Conservation (phyloP, 2,888 invertebrate genomes). For the Tetranychus piercei region DNA sequence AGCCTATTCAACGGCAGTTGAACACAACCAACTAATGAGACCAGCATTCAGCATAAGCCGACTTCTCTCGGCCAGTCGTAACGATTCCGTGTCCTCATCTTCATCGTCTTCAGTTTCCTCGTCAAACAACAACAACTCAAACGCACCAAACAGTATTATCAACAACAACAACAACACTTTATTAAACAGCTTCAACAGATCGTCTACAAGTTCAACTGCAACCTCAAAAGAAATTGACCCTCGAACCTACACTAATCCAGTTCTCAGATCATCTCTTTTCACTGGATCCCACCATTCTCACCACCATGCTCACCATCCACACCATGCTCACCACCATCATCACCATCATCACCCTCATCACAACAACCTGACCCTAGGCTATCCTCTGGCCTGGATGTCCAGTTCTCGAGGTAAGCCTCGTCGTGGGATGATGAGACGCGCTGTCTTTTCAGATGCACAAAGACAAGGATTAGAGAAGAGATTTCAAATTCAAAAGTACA, state of each 20-base stretch:
- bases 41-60: background rate
- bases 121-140: background rate
- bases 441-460: slow-evolving; percentile 90
- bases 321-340: slow-evolving; percentile 8
- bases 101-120: background rate
- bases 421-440: slow-evolving; percentile 86
- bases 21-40: background rate
- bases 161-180: background rate
- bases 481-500: slow-evolving; percentile 93
- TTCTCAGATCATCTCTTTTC: slow-evolving; percentile 2
- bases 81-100: background rate
- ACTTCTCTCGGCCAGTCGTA: background rate
- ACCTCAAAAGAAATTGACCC: background rate
- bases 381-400: slow-evolving; percentile 52
- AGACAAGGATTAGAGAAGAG: slow-evolving; percentile 83
- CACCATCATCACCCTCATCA: slow-evolving; percentile 11
- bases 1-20: background rate
- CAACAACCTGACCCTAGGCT: slow-evolving; percentile 11
- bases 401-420: slow-evolving; percentile 78
- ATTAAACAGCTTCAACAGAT: background rate
- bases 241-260: background rate
- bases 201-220: background rate
- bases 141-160: background rate
- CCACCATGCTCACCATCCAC: slow-evolving; percentile 5
- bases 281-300: background rate